Base-by-base conservation (phyloP, 2,888 invertebrate species). In the Pseudococcus longispinus region DNA sequence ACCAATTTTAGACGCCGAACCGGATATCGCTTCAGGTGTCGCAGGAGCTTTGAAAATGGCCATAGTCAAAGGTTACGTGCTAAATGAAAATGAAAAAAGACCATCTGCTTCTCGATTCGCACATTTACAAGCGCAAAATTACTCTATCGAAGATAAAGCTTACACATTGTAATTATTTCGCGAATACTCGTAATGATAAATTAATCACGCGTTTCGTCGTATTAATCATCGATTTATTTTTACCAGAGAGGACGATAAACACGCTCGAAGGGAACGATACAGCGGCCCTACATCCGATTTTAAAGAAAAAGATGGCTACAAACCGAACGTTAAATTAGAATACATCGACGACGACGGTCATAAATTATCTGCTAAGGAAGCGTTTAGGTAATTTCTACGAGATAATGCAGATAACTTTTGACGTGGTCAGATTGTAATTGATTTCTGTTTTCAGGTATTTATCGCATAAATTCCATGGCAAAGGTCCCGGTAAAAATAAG, bases 401-500 rank as follows among this genome's bases (percentile, higher is more conserved):
- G 9, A n/a, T n/a, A 84, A 23, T 82, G 23, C 6, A 5, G 18
- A 44, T 51, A n/a, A 46, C 26, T 23, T n/a, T 42, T 44, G 26
- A 26, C 32, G 6, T n/a, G 13, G 9, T 37, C 18, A 44, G 20
- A 5, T 70, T 5, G 18, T 29, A 70, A 70, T 18, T 70, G 87
- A 55, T 80, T 85, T 37, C 29, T 11, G 88, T n/a, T 88, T 89
- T 37, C 88, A 93, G 96, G 89, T 97, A 97, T 92, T 93, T 99
- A 87, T 98, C 97, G 32, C 99, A 98, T 91, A 98, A 98, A 92
- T 99, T 99, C 92, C 99, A 99, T 92, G 99, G 99, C 85, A 99
- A 99, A 92, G 98, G 98, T 1, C 98, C 99, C 26, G 99, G 99
- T 87, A 99, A 99, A 91, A 98, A 98, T 92, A 99, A 99, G 92